Base-by-base conservation (phyloP, 2,797 vertebrate genomes). In the Hoplostethus mediterraneus region DNA sequence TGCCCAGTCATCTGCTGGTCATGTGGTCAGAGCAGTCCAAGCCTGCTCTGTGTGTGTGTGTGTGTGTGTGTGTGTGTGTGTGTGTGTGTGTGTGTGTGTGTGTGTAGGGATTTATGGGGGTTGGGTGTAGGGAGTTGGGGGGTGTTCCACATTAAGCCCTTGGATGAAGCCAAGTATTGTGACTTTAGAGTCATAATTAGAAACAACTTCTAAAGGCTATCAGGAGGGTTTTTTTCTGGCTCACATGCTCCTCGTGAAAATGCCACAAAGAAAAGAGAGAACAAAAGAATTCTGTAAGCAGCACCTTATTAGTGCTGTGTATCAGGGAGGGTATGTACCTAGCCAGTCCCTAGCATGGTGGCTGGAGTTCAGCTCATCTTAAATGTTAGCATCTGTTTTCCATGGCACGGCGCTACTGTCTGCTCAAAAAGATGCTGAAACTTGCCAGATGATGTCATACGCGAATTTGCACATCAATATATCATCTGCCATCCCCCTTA, bases 371-470 rank as follows among this genome's bases (percentile, higher is more conserved):
- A 63, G 36, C 63, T 85, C 57, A 91, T 85, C 81, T 79, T 63
- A 57, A 84, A 65, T 54, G 73, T 79, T 75, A 67, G 77, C 77
- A 80, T 85, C 82, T 87, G 81, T 87, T 71, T 21, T 21, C 21
- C 21, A 21, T 21, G 21, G 21, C 1, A 21, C 21, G 21, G 21
- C 21, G 21, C 21, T 1, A 21, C 21, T 21, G 21, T 21, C 21
- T 21, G 21, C 21, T 21, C 21, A 21, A 21, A 21, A 21, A 21
- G 21, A 21, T 21, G 21, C 21, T 21, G 1, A 1, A 21, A 21
- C 21, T 21, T 21, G 21, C 21, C 21, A 21, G 21, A 21, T 21
- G 21, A 21, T 21, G 21, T 21, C 21, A 21, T 21, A 21, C 21
- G 21, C 21, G 21, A 21, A 21, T 21, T 21, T 21, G 21, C 21